A percentile compares a stretch with the other conserved stretches of the same genome.
Evolutionary conservation across 2,113 vertebrate species (phyloP).

Genomic region (Piprites chloris): DNA sequence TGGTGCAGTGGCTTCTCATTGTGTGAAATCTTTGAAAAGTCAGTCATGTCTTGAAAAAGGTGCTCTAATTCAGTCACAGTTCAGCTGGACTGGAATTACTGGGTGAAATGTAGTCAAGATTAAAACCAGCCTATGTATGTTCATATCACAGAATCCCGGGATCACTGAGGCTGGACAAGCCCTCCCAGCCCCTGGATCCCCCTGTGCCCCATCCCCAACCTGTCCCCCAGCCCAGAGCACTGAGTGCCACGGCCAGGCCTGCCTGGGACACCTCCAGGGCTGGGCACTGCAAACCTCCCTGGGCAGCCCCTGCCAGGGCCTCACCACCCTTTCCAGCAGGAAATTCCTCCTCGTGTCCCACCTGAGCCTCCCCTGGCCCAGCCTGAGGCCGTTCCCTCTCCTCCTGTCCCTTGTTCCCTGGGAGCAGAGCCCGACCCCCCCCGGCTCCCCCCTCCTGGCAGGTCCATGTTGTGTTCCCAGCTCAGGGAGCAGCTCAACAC

Average conservation of each 20-base stretch:
- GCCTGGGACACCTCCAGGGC: background rate
- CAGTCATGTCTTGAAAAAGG: background rate
- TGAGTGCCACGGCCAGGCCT: background rate
- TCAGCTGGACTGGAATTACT: background rate
- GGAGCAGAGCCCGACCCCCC: background rate
- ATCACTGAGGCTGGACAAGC: background rate
- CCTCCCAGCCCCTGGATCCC: background rate
- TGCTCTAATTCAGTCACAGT: background rate
- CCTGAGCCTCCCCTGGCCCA: background rate
- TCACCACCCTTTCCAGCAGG: background rate
- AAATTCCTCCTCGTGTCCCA: background rate
- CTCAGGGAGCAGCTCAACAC: background rate
- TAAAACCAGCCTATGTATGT: background rate
- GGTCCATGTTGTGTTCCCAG: accelerated
- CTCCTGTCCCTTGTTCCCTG: background rate
- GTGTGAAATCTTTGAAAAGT: background rate
- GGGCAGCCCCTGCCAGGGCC: background rate
- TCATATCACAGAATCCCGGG: background rate
- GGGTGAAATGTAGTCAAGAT: background rate
- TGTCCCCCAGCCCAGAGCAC: background rate
- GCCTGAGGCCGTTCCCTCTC: background rate
- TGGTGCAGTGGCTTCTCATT: background rate
- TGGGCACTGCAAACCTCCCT: background rate
- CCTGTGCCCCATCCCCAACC: background rate
- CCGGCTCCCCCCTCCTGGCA: background rate